Evolutionary conservation across 92 coral and sea anemone species (phyloP), one percentile per base, ranked within the genome.

Genomic region (Epizoanthus ramosus): DNA sequence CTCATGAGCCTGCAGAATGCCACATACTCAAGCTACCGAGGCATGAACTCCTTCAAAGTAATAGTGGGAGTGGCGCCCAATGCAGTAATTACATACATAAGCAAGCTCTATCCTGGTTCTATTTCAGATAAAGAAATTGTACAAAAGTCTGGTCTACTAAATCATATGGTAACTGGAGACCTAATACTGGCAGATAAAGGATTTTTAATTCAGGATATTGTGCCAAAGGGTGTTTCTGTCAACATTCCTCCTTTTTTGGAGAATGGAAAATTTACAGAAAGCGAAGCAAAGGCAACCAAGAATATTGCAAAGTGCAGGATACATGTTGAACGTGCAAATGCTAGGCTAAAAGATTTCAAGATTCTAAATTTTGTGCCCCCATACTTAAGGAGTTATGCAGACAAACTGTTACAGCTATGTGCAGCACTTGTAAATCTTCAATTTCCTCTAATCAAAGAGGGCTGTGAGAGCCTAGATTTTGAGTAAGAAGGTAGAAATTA

Each of bases 1-100:
- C 73, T 88, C 22, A 90, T 83, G 85, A 65, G 70, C 52, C 73
- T 76, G 43, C 90, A 84, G 37, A 87, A 80, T 25, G 84, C 86
- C 23, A 82, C 86, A 6, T 91, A 85, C 63, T 89, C 90, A 6
- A 91, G 68, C 39, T 89, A 91, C 57, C 65, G 87, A 79, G 82
- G 79, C 16, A 71, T 82, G 83, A 85, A 86, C 45, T 81, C 90
- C 9, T 87, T 90, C 53, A 88, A 91, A 57, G 84, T 80, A 16
- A 71, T 91, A 5, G 84, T 91, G 6, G 95, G 88, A 17, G 95
- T 88, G 2, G 92, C 92, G 6, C 95, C 95, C 33, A 91, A 91
- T 88, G 95, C 79, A 17, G 85, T 85, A 0, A 89, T 89, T 8
- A 86, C 91, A 12, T 92, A 64, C 84, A 84, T 92, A 1, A 92